Evolutionary conservation across 2,797 vertebrate genomes (phyloP).

Genomic region (Microchirus variegatus): DNA sequence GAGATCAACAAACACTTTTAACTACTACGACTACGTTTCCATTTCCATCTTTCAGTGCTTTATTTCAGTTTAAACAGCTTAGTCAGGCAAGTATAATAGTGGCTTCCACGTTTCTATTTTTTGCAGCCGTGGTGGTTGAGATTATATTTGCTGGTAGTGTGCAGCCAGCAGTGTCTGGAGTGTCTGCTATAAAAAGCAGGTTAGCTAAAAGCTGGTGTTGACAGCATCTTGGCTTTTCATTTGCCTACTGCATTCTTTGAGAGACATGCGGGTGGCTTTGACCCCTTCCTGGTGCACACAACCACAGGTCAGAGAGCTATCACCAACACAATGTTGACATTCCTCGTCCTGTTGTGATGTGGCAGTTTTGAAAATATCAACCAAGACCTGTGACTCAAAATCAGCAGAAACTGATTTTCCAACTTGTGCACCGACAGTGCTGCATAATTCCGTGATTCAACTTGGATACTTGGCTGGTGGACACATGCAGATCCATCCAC

Average conservation of each 20-base stretch:
- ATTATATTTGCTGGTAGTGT: slow-evolving; percentile 67
- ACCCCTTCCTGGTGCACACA: slow-evolving; percentile 52
- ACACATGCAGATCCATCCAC: slow-evolving; percentile 6
- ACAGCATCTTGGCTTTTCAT: slow-evolving; percentile 77
- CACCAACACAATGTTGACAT: neutral
- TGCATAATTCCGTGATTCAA: slow-evolving; percentile 55
- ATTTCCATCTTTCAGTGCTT: neutral
- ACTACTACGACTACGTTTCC: neutral
- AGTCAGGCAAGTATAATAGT: slow-evolving; percentile 24
- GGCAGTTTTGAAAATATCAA: slow-evolving; percentile 8
- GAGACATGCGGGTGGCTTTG: slow-evolving; percentile 62
- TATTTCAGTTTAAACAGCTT: slow-evolving; percentile 15
- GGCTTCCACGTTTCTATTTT: slow-evolving; percentile 60
- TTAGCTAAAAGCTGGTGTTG: slow-evolving; percentile 82
- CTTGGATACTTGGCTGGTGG: slow-evolving; percentile 6
- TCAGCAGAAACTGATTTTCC: slow-evolving; percentile 4
- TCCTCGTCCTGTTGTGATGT: neutral
- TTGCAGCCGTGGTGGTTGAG: slow-evolving; percentile 54
- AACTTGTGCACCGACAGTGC: neutral
- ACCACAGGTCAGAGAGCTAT: slow-evolving; percentile 36
- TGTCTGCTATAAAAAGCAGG: slow-evolving; percentile 87
- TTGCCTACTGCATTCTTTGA: slow-evolving; percentile 53
- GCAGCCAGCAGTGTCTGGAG: slow-evolving; percentile 62
- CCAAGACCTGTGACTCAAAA: neutral
- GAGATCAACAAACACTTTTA: slow-evolving; percentile 2